These are phyloP conservation scores for Nudaria mundana DNA, from an alignment of 2,888 invertebrate genomes.

Conservation along the genomic window DNA sequence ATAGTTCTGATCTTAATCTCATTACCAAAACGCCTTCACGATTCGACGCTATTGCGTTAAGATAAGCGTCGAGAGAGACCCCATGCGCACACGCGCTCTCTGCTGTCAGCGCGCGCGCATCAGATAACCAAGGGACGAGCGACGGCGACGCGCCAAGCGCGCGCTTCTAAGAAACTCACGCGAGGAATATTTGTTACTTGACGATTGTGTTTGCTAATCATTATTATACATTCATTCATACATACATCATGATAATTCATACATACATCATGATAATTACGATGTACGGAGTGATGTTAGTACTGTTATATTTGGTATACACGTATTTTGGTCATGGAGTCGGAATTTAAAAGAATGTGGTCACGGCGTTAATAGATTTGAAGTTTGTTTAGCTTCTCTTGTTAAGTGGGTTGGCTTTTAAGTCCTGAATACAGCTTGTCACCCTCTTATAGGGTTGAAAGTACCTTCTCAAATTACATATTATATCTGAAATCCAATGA, in stretches of 20 bases:
- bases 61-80: constrained; percentile 41
- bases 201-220: constrained; percentile 25
- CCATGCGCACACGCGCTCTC: constrained; percentile 49
- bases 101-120: constrained; percentile 49
- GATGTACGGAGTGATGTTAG: constrained; percentile 17
- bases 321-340: constrained; percentile 18
- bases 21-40: constrained; percentile 18
- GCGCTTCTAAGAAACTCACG: constrained; percentile 39
- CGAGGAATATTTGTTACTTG: constrained; percentile 41
- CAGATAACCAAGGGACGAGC: constrained; percentile 52
- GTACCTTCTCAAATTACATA: too few species aligned
- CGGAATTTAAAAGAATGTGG: neutral
- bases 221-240: constrained; percentile 31
- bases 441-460: too few species aligned
- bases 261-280: constrained; percentile 25
- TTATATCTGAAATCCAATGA: too few species aligned
- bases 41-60: constrained; percentile 25
- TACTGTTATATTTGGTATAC: constrained; percentile 27
- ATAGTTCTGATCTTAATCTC: constrained; percentile 16
- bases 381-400: neutral
- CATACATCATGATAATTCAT: too few species aligned
- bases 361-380: too few species aligned
- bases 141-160: constrained; percentile 23
- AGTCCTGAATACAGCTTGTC: neutral
- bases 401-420: neutral